A percentile compares a stretch with the other conserved stretches of the same genome.
Conservation (phyloP, 2,888 invertebrate genomes). For the Cryptus viduatorius region DNA sequence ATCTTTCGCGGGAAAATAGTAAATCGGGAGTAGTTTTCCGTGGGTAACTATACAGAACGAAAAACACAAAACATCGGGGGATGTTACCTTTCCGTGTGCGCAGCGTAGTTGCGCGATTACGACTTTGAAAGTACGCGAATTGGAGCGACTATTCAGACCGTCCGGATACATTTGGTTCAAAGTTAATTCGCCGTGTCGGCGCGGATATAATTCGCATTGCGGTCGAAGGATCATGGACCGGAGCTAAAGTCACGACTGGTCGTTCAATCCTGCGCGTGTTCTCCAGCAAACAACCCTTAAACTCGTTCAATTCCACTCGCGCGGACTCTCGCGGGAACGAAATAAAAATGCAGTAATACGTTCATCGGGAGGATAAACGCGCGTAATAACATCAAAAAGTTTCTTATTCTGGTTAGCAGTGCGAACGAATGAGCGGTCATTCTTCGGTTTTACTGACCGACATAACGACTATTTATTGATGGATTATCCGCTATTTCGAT, state of each 20-base stretch:
- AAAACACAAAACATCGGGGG: neutral
- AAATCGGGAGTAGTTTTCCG: neutral
- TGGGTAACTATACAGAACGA: neutral
- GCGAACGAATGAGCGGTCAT: neutral
- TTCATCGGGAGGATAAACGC: conserved; percentile 2
- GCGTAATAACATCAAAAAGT: conserved; percentile 30
- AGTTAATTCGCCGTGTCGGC: conserved; percentile 52
- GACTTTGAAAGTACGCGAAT: conserved; percentile 41
- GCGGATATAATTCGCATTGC: conserved; percentile 33
- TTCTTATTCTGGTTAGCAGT: neutral
- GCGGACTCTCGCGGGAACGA: neutral
- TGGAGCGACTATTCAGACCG: neutral
- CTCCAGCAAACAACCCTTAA: conserved; percentile 32
- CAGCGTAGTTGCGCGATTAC: conserved; percentile 22
- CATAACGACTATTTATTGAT: too few relatives aligned
- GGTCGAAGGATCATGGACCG: conserved; percentile 26
- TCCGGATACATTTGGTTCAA: conserved; percentile 2
- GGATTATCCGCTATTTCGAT: too few relatives aligned
- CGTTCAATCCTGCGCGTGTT: conserved; percentile 14
- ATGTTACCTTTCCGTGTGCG: conserved; percentile 3
- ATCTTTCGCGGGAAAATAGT: conserved; percentile 26
- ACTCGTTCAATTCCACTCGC: neutral
- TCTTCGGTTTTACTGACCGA: too few relatives aligned
- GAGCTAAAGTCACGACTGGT: conserved; percentile 16
- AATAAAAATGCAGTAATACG: conserved; percentile 14